A percentile compares a stretch with the other conserved stretches of the same genome.
Conservation (phyloP, 2,888 invertebrate genomes). For the Nysson spinosus region DNA sequence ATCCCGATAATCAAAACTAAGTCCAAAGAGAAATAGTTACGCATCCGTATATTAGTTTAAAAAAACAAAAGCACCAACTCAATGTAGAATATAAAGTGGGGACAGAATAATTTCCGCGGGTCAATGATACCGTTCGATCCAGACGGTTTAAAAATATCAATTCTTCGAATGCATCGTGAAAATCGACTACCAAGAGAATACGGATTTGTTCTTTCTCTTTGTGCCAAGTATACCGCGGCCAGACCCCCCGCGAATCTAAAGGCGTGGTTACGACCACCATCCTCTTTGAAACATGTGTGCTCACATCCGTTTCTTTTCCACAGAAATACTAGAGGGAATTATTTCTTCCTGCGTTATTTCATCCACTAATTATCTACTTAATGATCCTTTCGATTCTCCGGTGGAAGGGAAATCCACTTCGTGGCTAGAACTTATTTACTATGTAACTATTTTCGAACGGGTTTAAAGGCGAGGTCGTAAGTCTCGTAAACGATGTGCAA, state of each 20-base stretch:
- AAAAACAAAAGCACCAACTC: too few relatives aligned
- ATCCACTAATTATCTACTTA: neutral
- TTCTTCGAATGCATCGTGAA: slow-evolving; percentile 40
- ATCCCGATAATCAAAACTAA: too few relatives aligned
- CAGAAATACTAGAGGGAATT: slow-evolving; percentile 8
- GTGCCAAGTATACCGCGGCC: slow-evolving; percentile 49
- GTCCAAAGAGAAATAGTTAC: too few relatives aligned
- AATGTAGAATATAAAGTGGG: too few relatives aligned
- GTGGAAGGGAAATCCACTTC: too few relatives aligned
- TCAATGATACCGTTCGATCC: neutral
- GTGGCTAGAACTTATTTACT: too few relatives aligned
- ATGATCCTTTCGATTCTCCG: too few relatives aligned
- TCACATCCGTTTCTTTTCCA: slow-evolving; percentile 12
- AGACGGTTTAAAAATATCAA: slow-evolving; percentile 40
- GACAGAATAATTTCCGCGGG: neutral
- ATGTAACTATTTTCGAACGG: too few relatives aligned
- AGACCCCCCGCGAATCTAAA: slow-evolving; percentile 58
- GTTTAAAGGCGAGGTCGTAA: too few relatives aligned
- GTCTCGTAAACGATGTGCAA: neutral
- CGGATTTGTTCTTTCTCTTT: slow-evolving; percentile 43
- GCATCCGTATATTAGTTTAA: too few relatives aligned
- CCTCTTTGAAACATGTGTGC: slow-evolving; percentile 11
- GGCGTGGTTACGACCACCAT: slow-evolving; percentile 45
- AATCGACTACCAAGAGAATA: slow-evolving; percentile 34
- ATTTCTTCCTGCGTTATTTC: slow-evolving; percentile 11